A percentile compares a stretch with the other conserved stretches of the same genome.
Evolutionary conservation across 2,797 vertebrate species (phyloP).

Genomic region (Aplochiton taeniatus): DNA sequence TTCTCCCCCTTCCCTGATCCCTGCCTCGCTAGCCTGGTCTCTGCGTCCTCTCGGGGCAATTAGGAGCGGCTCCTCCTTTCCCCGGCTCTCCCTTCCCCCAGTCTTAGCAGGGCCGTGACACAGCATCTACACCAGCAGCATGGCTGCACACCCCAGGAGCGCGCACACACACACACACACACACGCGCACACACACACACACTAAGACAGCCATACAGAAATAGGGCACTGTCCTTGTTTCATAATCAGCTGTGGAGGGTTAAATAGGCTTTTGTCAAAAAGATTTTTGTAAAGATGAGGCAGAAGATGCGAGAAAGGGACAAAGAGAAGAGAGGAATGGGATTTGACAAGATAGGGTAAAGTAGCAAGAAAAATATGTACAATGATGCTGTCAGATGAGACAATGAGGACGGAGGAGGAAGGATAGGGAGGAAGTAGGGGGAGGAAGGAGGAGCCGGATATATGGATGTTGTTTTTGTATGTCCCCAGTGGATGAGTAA

Average conservation of each 20-base stretch:
- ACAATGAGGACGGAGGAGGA: not conserved
- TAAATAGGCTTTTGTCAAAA: too few species aligned
- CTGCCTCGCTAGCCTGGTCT: slow-evolving; percentile 27
- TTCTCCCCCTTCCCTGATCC: not conserved
- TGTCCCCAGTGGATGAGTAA: not conserved
- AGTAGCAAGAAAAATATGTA: too few species aligned
- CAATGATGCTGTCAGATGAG: not conserved
- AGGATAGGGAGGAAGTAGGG: not conserved
- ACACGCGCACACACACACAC: too few species aligned
- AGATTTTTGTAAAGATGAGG: not conserved
- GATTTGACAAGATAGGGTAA: not conserved
- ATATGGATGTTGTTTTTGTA: not conserved
- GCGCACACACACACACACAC: slow-evolving; percentile 14
- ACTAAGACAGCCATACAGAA: too few species aligned
- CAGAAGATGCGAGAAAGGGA: not conserved
- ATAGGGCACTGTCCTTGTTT: not conserved
- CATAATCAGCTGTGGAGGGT: not conserved
- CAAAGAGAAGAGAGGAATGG: not conserved
- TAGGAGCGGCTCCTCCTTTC: slow-evolving; percentile 51
- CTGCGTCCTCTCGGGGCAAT: slow-evolving; percentile 27
- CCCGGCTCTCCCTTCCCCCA: slow-evolving; percentile 28
- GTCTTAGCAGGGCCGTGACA: slow-evolving; percentile 67
- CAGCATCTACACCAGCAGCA: slow-evolving; percentile 58
- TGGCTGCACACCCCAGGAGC: slow-evolving; percentile 40
- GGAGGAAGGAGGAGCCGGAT: not conserved